These are phyloP conservation scores for Urocyon cinereoargenteus DNA, from an alignment of 2,797 vertebrate genomes.

Conservation along the genomic window DNA sequence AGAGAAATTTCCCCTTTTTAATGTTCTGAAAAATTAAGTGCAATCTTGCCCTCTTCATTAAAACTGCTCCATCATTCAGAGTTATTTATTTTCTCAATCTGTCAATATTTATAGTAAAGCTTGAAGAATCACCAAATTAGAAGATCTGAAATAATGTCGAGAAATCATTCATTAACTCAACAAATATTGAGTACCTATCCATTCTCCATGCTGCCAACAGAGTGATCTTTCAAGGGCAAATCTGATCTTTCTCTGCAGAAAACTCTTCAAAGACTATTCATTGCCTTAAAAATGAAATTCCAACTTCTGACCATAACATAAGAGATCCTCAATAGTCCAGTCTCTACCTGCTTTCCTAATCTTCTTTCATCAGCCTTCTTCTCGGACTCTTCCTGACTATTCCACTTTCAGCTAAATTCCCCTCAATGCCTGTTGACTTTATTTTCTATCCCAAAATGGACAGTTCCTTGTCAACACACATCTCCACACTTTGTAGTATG, in stretches of 20 bases:
- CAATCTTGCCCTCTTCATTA: slow-evolving; percentile 40
- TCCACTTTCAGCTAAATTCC: not conserved
- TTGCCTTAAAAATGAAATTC: slow-evolving; percentile 2
- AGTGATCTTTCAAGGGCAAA: slow-evolving; percentile 69
- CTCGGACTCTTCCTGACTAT: not conserved
- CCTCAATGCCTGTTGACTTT: not conserved
- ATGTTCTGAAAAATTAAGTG: slow-evolving; percentile 50
- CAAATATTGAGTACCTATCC: slow-evolving; percentile 62
- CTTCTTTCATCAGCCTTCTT: not conserved
- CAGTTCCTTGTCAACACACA: not conserved
- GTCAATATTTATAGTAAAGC: slow-evolving; percentile 75
- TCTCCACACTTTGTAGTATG: not conserved
- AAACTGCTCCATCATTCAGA: slow-evolving; percentile 56
- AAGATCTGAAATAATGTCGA: slow-evolving; percentile 67
- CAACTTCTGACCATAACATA: not conserved
- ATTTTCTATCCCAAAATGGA: not conserved
- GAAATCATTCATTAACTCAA: slow-evolving; percentile 74
- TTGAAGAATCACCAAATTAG: slow-evolving; percentile 76
- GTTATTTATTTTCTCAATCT: slow-evolving; percentile 74
- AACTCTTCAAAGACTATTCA: slow-evolving; percentile 47
- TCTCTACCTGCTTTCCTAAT: not conserved
- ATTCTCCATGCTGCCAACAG: not conserved
- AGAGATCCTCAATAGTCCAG: not conserved
- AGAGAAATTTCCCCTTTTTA: slow-evolving; percentile 30
- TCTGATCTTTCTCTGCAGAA: slow-evolving; percentile 49